Conservation (phyloP, 2,888 invertebrate genomes). For the Mylabris sibirica region DNA sequence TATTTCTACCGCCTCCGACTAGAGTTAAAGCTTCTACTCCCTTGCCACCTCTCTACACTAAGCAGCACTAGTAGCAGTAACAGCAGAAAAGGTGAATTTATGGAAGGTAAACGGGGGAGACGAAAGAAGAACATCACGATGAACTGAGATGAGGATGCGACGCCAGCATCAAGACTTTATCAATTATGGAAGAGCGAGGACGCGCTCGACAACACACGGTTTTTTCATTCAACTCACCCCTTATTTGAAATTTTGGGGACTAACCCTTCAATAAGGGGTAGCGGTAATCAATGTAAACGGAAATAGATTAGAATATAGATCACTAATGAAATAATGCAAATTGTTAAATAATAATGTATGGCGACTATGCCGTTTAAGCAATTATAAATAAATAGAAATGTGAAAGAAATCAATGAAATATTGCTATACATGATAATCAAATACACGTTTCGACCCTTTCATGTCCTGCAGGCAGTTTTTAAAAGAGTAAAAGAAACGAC, state of each 20-base stretch:
- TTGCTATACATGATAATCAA: conserved; percentile 18
- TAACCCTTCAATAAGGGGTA: background rate
- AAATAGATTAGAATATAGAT: background rate
- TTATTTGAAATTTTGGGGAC: conserved; percentile 1
- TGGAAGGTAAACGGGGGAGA: conserved; percentile 17
- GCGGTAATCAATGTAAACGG: background rate
- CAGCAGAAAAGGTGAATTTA: conserved; percentile 35
- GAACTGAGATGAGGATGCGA: conserved; percentile 17
- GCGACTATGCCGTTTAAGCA: background rate
- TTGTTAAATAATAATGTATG: background rate
- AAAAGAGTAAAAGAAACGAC: conserved; percentile 18
- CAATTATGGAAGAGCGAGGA: conserved; percentile 20
- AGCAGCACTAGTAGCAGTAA: background rate
- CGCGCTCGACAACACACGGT: conserved; percentile 14
- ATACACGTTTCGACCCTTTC: conserved; percentile 23
- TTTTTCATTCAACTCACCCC: background rate
- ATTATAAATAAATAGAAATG: background rate
- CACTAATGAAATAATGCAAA: background rate
- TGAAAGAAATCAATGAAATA: background rate
- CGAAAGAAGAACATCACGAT: conserved; percentile 7
- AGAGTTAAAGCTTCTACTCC: conserved; percentile 8
- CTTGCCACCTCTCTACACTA: background rate
- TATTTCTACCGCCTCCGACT: conserved; percentile 22
- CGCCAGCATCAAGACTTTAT: conserved; percentile 22
- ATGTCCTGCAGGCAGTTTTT: conserved; percentile 14